Conservation (phyloP, 2,888 invertebrate species). For the Epirrhoe tristata region DNA sequence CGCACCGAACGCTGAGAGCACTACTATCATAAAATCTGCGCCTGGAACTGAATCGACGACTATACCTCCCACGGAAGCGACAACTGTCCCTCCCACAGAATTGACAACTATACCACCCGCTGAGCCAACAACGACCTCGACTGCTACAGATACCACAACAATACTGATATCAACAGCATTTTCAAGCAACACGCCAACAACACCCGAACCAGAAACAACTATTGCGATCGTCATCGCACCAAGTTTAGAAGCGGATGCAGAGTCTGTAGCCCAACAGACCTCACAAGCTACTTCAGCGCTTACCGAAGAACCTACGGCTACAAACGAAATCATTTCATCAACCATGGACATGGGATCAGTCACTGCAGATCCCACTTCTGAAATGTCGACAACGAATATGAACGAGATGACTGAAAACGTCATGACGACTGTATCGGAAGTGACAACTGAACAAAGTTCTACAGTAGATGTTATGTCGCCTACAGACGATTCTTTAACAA, state of each 20-base stretch:
- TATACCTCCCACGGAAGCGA: constrained; percentile 22
- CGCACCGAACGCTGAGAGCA: constrained; percentile 62
- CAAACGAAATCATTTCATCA: constrained; percentile 55
- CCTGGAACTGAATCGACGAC: constrained; percentile 32
- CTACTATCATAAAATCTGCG: constrained; percentile 39
- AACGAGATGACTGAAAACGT: constrained; percentile 38
- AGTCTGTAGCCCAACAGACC: constrained; percentile 47
- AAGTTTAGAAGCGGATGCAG: constrained; percentile 39
- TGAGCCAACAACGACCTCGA: constrained; percentile 20
- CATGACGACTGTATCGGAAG: constrained; percentile 30
- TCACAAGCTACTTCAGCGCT: constrained; percentile 49
- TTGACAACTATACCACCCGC: constrained; percentile 17
- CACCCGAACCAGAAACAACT: constrained; percentile 33
- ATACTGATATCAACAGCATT: constrained; percentile 37
- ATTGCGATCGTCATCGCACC: constrained; percentile 37
- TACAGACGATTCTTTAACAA: constrained; percentile 45
- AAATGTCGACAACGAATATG: constrained; percentile 27
- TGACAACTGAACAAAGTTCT: constrained; percentile 33
- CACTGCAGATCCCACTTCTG: constrained; percentile 26
- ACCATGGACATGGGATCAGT: constrained; percentile 41
- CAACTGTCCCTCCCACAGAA: constrained; percentile 24
- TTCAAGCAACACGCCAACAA: constrained; percentile 31
- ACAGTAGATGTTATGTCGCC: constrained; percentile 44
- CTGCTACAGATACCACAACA: constrained; percentile 41
- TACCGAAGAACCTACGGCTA: constrained; percentile 54